A percentile compares a stretch with the other conserved stretches of the same genome.
These are phyloP conservation scores for Parochlus steinenii DNA, from an alignment of 2,888 invertebrate species.

Conservation along the genomic window DNA sequence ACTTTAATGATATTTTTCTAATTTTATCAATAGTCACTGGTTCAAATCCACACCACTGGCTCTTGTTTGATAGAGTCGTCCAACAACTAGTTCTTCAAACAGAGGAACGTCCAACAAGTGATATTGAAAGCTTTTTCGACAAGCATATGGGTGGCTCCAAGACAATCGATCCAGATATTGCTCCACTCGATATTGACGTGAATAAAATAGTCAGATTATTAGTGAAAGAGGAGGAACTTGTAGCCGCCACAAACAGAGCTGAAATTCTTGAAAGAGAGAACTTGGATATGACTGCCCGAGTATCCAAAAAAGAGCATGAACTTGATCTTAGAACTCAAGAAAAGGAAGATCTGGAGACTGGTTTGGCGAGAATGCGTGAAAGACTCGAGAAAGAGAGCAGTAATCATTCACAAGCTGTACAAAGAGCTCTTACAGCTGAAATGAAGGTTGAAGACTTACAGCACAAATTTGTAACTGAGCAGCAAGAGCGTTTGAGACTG, in stretches of 20 bases:
- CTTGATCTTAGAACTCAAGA: slow-evolving; percentile 78
- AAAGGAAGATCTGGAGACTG: slow-evolving; percentile 79
- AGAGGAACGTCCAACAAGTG: slow-evolving; percentile 32
- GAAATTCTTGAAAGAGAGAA: slow-evolving; percentile 80
- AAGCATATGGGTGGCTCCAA: slow-evolving; percentile 22
- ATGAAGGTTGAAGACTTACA: slow-evolving; percentile 43
- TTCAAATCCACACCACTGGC: slow-evolving; percentile 81
- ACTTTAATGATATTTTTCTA: slow-evolving; percentile 15
- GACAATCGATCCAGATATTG: slow-evolving; percentile 65
- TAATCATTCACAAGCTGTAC: slow-evolving; percentile 71
- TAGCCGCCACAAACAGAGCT: slow-evolving; percentile 71
- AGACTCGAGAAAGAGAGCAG: slow-evolving; percentile 79
- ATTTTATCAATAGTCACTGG: slow-evolving; percentile 49
- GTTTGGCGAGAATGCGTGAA: slow-evolving; percentile 64
- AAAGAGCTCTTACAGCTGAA: slow-evolving; percentile 42
- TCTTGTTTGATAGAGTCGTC: slow-evolving; percentile 81
- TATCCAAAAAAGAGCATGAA: slow-evolving; percentile 87
- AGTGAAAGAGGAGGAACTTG: slow-evolving; percentile 85
- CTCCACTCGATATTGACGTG: slow-evolving; percentile 77
- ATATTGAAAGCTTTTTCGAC: slow-evolving; percentile 24
- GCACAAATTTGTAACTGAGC: slow-evolving; percentile 53
- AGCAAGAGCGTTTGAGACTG: slow-evolving; percentile 62
- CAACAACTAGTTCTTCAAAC: slow-evolving; percentile 86
- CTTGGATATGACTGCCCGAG: slow-evolving; percentile 65
- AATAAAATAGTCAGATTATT: slow-evolving; percentile 77